Percentiles rank a stretch among this genome's conserved stretches.
phyloP scores from a whole-genome alignment of 2,888 invertebrate species.

The Chirona hameri region DNA sequence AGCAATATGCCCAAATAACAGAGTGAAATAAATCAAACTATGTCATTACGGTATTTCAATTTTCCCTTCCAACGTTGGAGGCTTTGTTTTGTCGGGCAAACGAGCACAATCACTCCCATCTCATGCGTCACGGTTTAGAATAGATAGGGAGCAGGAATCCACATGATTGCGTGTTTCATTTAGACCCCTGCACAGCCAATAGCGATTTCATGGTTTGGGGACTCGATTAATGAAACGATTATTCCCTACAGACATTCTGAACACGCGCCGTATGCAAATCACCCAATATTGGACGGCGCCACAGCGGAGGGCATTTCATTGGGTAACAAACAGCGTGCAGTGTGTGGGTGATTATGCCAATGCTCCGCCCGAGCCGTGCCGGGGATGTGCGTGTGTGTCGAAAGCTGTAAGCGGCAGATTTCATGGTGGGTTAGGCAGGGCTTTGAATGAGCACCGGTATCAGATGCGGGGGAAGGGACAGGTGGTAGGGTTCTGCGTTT shows the following conservation, averaged over 20 bases:
- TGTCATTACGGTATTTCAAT: no score
- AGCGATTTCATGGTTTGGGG: background rate
- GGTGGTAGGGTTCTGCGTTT: no score
- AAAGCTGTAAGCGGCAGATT: background rate
- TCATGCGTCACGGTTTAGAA: no score
- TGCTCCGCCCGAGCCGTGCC: background rate
- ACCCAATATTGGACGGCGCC: background rate
- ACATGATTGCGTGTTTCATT: background rate
- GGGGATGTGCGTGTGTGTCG: background rate
- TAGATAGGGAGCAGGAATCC: background rate
- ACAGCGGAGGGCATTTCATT: background rate
- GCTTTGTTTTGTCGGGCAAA: no score
- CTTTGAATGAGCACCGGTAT: background rate
- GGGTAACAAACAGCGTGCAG: background rate
- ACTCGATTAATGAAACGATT: background rate
- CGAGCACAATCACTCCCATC: no score
- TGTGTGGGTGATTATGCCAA: slow-evolving; percentile 8
- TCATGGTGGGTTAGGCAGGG: background rate
- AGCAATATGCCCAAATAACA: no score
- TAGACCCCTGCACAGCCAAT: background rate
- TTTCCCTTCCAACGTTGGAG: no score
- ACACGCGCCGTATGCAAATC: background rate
- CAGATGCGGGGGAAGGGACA: no score
- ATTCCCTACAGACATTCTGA: background rate
- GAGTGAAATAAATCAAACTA: no score